These are phyloP conservation scores for Plectropomus leopardus DNA, from an alignment of 2,113 vertebrate genomes.

Conservation along the genomic window DNA sequence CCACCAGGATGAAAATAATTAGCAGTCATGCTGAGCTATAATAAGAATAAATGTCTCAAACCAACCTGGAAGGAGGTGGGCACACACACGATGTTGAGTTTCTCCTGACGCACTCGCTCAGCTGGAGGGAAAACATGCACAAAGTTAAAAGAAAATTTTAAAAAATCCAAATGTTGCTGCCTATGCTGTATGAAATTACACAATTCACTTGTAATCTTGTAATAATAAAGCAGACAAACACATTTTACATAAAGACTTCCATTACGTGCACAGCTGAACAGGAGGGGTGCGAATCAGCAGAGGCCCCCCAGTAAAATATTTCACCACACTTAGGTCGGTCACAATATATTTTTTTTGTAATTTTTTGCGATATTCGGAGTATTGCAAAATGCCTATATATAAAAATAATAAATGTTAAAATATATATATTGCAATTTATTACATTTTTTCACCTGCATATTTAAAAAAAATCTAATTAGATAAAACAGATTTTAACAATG, in stretches of 20 bases:
- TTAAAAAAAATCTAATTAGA: no score
- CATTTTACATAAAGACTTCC: not conserved
- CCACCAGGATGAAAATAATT: not conserved
- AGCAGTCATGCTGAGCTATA: not conserved
- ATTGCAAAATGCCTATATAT: no score
- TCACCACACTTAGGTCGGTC: no score
- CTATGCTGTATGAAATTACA: not conserved
- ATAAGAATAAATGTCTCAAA: not conserved
- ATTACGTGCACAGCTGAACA: not conserved
- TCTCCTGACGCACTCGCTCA: slow-evolving; percentile 93
- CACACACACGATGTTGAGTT: slow-evolving; percentile 92
- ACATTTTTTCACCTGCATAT: no score
- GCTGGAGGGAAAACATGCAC: slow-evolving; percentile 80
- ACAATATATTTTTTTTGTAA: no score
- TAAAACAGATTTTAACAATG: no score
- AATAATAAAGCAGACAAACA: not conserved
- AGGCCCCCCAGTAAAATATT: no score
- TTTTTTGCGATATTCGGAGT: no score
- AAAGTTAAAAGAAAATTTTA: no score
- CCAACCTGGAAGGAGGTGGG: slow-evolving; percentile 97
- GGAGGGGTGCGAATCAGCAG: no score
- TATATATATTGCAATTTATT: no score
- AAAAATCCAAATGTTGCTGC: not conserved
- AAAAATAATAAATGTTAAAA: no score
- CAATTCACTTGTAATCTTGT: not conserved